Evolutionary conservation across 2,888 invertebrate genomes (phyloP), one percentile per base, ranked within the genome.

Genomic region (Calliphora vomitoria): DNA sequence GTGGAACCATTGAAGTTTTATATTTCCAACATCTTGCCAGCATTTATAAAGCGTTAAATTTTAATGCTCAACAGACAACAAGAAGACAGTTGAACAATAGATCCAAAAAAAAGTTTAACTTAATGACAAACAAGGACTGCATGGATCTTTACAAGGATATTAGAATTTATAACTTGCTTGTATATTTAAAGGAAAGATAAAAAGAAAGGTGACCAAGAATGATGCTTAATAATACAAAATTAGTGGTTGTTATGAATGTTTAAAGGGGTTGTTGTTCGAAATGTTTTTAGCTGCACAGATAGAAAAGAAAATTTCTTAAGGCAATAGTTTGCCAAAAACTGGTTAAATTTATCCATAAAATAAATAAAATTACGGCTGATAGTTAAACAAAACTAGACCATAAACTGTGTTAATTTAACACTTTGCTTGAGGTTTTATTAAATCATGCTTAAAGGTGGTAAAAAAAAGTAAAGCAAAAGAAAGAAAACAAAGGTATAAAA

Each of bases 1-100:
- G 81, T 84, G 82, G 74, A 82, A 84, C 85, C 68, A 69, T 38
- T 50, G 38, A 72, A 72, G 76, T 84, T 81, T 81, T 72, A 71
- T 66, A 53, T 81, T 76, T 76, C 81, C 38, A 58, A 66, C 41
- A 74, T 68, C 60, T 80, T 76, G 62, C 20, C 76, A 71, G 80
- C 66, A 55, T 66, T 76, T 76, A 35, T 11, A 78, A 83, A 76
- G 80, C 74, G 64, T 60, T 71, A 83, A 78, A 83, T 71, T 20
- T 20, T 35, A 55, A 47, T 83, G 64, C 44, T 55, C 11, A 31
- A 35, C 44, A 72, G 64, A 78, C 47, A 44, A 31, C 41, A 50
- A 50, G 53, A 31, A 15, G 74, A 82, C 35, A 47, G 35, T 55
- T 13, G 41, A 66, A 78, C 44, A 72, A 78, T 83, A 11, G 44